Conservation (phyloP, 2,113 vertebrate genomes). For the Actinemys pallida region DNA sequence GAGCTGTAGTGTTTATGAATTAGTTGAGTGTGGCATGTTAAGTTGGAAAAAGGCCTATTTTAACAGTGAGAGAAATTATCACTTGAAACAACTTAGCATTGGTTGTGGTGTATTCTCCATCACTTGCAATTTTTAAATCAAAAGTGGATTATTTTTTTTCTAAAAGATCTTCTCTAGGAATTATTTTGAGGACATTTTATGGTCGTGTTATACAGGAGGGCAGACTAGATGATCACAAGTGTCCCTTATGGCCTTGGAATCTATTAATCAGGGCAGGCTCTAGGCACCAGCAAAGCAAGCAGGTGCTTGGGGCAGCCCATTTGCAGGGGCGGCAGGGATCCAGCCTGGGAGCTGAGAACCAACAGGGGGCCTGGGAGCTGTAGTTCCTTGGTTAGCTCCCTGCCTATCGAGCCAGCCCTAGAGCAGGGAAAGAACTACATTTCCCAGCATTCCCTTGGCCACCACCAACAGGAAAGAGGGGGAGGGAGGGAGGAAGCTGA, state of each 20-base stretch:
- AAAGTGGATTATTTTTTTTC: not conserved
- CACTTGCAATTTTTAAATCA: not conserved
- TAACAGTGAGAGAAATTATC: not conserved
- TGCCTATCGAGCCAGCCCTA: no score
- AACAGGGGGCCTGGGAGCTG: no score
- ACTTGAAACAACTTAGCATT: not conserved
- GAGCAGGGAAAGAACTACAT: no score
- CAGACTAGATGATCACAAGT: not conserved
- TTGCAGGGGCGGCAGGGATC: no score
- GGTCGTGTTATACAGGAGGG: not conserved
- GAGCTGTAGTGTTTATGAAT: conserved; percentile 11
- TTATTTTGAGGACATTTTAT: not conserved
- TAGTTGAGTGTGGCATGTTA: conserved; percentile 11
- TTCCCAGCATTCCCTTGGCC: no score
- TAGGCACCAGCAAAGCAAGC: no score
- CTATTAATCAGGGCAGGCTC: not conserved
- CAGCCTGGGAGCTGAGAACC: no score
- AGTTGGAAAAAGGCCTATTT: not conserved
- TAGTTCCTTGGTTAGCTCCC: no score
- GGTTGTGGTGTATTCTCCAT: not conserved
- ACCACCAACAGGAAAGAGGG: no score
- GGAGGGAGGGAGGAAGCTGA: no score
- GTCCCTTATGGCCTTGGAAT: not conserved
- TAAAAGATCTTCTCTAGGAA: not conserved
- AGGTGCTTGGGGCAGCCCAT: no score